Evolutionary conservation across 2,888 invertebrate species (phyloP), one percentile per base, ranked within the genome.

Genomic region (Cerastis leucographa): DNA sequence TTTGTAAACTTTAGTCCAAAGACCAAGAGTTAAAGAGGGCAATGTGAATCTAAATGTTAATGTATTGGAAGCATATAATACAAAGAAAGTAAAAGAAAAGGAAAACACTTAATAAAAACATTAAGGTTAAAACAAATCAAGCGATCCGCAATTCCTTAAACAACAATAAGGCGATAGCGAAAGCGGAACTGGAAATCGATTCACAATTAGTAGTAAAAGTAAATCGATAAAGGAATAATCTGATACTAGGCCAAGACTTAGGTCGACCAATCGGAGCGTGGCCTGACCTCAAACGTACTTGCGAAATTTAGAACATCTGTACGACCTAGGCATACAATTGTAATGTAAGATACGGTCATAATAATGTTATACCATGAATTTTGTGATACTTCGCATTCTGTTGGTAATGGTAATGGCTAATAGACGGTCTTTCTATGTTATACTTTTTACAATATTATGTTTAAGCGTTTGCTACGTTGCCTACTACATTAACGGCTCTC

Each of bases 111-210:
- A 11, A 11, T 12, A 29, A 61, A 19, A 49, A 80, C 71, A 87
- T 81, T 77, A 71, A 81, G 84, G 78, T 79, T 84, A 78, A 68
- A 84, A 80, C 66, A 80, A 84, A 84, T 75, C 54, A 80, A 81
- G 46, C 71, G 66, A 81, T 67, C 64, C 72, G 72, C 65, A 81
- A 85, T 78, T 74, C 78, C 78, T 83, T 83, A 69, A 78, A 81
- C 46, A 80, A 83, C 78, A 87, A 83, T 87, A 85, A 83, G 70
- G 73, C 72, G 81, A 88, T 78, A 90, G 91, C 88, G 93, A 93
- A 93, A 93, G 93, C 90, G 89, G 85, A 89, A 91, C 87, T 77
- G 78, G 61, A 85, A 89, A 89, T 90, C 86, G 85, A 91, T 89
- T 90, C 74, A 78, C 87, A 88, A 91, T 89, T 90, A 90, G 85